Evolutionary conservation across 2,888 invertebrate species (phyloP).

Genomic region (Cataglyphis livida): DNA sequence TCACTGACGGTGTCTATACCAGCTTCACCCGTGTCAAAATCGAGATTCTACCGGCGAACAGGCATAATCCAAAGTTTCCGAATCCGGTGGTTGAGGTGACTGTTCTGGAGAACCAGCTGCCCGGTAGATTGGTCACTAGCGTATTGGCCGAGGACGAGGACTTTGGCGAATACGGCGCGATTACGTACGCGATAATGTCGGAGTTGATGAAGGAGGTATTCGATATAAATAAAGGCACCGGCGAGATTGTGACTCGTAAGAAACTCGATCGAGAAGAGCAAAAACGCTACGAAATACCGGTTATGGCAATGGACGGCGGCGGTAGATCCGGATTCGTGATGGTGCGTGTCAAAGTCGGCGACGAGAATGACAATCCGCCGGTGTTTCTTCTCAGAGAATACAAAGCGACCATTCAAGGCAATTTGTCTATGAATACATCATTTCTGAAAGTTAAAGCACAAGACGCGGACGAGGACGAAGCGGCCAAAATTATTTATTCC

Average conservation of each 20-base stretch:
- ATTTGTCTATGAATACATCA: constrained; percentile 87
- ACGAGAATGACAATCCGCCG: constrained; percentile 95
- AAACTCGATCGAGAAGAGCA: constrained; percentile 92
- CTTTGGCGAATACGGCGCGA: constrained; percentile 91
- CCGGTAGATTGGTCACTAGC: constrained; percentile 91
- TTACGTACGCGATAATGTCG: constrained; percentile 93
- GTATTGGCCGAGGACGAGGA: constrained; percentile 93
- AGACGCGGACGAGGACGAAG: constrained; percentile 92
- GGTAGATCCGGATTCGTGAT: constrained; percentile 91
- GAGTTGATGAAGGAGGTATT: constrained; percentile 91
- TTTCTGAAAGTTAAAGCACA: constrained; percentile 90
- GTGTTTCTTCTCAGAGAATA: constrained; percentile 92
- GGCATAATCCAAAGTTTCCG: constrained; percentile 92
- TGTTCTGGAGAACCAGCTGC: constrained; percentile 92
- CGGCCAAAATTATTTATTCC: constrained; percentile 91
- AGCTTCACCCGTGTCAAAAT: constrained; percentile 94
- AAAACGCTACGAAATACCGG: constrained; percentile 90
- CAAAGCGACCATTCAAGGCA: constrained; percentile 90
- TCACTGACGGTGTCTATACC: constrained; percentile 98
- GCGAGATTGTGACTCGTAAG: constrained; percentile 90
- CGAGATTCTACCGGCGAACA: constrained; percentile 92
- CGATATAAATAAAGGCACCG: constrained; percentile 90
- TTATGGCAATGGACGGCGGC: constrained; percentile 94
- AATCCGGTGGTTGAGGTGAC: constrained; percentile 92
- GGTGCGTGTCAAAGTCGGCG: constrained; percentile 92